phyloP scores from a whole-genome alignment of 23 tunicate species.

The Ciona savignyi region DNA sequence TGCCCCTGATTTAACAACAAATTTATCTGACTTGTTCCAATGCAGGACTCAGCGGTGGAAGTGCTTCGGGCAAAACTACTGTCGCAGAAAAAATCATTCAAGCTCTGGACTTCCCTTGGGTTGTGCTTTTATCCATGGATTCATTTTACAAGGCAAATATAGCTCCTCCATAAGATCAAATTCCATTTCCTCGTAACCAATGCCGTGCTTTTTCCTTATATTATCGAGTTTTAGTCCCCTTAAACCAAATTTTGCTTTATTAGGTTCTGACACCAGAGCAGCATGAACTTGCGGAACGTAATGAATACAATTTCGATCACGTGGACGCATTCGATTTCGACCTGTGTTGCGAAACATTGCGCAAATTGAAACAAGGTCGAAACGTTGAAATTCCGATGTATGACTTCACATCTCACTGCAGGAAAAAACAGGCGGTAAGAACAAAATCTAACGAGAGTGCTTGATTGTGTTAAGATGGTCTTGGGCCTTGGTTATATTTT shows the following conservation, averaged over 20 bases:
- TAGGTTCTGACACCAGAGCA: conserved; percentile 86
- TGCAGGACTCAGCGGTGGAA: conserved; percentile 90
- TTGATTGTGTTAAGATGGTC: no score
- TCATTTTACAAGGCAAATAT: conserved; percentile 99
- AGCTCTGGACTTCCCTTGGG: conserved; percentile 97
- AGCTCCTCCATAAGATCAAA: no score
- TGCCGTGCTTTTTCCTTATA: not conserved
- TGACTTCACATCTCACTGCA: conserved; percentile 90
- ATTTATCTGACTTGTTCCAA: not conserved
- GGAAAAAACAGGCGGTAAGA: conserved; percentile 70
- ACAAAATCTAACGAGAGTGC: no score
- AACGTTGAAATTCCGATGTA: conserved; percentile 98
- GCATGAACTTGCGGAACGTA: conserved; percentile 75
- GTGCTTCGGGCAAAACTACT: conserved; percentile 98
- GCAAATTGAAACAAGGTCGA: conserved; percentile 90
- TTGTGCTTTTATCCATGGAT: conserved; percentile 96
- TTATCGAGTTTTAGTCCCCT: not conserved
- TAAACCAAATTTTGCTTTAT: no score
- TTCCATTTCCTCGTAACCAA: no score
- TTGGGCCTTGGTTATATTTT: no score
- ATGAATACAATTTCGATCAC: conserved; percentile 97
- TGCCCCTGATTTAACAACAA: no score
- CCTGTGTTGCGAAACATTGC: conserved; percentile 77
- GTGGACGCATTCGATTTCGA: conserved; percentile 98
- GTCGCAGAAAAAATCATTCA: conserved; percentile 94